A percentile compares a stretch with the other conserved stretches of the same genome.
Conservation (phyloP, 2,797 vertebrate species). For the Sternarchorhynchus goeldii region DNA sequence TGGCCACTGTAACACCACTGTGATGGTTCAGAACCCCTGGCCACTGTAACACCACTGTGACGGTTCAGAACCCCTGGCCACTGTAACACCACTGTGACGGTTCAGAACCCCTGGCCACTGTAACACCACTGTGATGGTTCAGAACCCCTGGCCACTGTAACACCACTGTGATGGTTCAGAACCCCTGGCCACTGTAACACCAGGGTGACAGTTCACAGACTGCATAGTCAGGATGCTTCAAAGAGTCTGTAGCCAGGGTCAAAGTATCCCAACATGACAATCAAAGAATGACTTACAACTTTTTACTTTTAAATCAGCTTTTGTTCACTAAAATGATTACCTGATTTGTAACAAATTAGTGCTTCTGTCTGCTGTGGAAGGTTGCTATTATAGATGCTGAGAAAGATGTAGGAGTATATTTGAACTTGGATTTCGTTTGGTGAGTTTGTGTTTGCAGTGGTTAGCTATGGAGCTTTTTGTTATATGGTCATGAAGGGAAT, state of each 20-base stretch:
- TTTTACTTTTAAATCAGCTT: too few relatives aligned
- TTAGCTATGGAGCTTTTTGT: conserved; percentile 48
- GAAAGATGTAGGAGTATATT: conserved; percentile 35
- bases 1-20: too few relatives aligned
- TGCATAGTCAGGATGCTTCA: not conserved
- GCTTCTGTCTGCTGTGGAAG: conserved; percentile 20
- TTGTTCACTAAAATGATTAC: too few relatives aligned
- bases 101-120: not conserved
- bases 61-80: not conserved
- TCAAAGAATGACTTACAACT: not conserved
- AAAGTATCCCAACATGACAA: not conserved
- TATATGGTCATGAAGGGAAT: conserved; percentile 62
- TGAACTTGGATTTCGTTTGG: conserved; percentile 23
- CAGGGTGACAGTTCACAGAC: not conserved
- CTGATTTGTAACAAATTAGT: too few relatives aligned
- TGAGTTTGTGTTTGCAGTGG: conserved; percentile 30
- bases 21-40: not conserved
- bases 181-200: too few relatives aligned
- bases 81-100: not conserved
- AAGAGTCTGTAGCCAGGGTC: not conserved
- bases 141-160: not conserved
- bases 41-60: not conserved
- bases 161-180: not conserved
- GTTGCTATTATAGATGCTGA: not conserved
- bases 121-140: not conserved